Conservation (phyloP, 1,140 invertebrate genomes). For the Pararge aegeria region DNA sequence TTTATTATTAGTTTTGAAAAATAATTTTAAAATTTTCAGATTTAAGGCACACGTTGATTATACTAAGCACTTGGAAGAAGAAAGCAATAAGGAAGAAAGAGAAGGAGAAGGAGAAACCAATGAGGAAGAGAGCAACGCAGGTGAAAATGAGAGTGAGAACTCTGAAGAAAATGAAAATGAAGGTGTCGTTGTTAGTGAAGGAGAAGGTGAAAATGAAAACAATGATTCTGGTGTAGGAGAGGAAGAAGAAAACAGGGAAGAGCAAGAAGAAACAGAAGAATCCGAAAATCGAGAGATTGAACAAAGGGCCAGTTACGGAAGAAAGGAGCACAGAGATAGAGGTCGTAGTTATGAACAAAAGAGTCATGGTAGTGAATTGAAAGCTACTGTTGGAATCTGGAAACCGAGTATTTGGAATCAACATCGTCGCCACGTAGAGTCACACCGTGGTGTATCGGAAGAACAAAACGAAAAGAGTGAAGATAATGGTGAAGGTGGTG, state of each 20-base stretch:
- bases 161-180: neutral
- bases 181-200: slow-evolving; percentile 4
- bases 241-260: neutral
- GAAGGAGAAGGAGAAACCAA: neutral
- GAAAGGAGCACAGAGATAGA: neutral
- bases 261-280: neutral
- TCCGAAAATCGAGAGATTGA: neutral
- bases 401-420: neutral
- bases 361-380: neutral
- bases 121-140: slow-evolving; percentile 1
- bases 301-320: too few relatives aligned
- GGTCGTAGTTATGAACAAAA: neutral
- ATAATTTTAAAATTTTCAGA: too few relatives aligned
- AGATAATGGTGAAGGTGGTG: neutral
- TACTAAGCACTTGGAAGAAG: slow-evolving; percentile 9
- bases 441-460: neutral
- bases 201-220: slow-evolving; percentile 1
- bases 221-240: neutral
- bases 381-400: slow-evolving; percentile 1
- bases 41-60: slow-evolving; percentile 32
- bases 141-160: slow-evolving; percentile 11
- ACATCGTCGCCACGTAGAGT: neutral
- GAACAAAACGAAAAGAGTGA: neutral
- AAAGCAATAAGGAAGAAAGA: slow-evolving; percentile 14
- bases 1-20: too few relatives aligned